Evolutionary conservation across 2,888 invertebrate genomes (phyloP).

Genomic region (Lepidocyrtinus sp.): DNA sequence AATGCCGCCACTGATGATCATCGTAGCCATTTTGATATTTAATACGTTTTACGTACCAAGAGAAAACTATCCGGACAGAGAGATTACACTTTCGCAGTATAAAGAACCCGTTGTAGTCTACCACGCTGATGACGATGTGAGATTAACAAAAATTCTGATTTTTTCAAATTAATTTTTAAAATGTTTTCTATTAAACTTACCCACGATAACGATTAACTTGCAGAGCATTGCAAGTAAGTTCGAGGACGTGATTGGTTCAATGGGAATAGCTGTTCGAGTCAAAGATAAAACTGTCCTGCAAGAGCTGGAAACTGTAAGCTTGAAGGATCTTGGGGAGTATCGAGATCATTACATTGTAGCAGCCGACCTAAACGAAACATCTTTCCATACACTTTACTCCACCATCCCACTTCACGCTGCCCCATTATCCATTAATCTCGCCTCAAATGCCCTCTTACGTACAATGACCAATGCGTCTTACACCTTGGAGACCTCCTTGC

Average conservation of each 20-base stretch:
- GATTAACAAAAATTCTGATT: conserved; percentile 2
- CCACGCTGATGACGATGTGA: conserved; percentile 40
- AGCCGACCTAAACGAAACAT: conserved; percentile 31
- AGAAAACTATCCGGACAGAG: conserved; percentile 42
- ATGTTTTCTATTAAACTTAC: not conserved
- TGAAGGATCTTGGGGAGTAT: conserved; percentile 47
- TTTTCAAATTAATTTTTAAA: not conserved
- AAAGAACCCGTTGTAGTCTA: conserved; percentile 51
- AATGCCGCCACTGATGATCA: conserved; percentile 59
- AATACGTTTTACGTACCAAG: conserved; percentile 47
- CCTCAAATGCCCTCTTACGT: conserved; percentile 69
- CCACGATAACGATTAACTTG: not conserved
- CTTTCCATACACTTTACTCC: conserved; percentile 55
- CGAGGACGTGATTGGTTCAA: conserved; percentile 16
- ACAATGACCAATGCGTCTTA: conserved; percentile 58
- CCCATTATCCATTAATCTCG: conserved; percentile 66
- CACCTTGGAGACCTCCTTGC: conserved; percentile 56
- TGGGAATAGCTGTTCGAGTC: conserved; percentile 11
- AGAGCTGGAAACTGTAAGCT: conserved; percentile 11
- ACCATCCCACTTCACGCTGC: conserved; percentile 63
- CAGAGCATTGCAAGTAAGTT: conserved; percentile 24
- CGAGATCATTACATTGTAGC: conserved; percentile 60
- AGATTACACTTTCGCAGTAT: conserved; percentile 44
- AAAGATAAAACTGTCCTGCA: conserved; percentile 9
- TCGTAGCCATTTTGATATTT: conserved; percentile 52